Percentiles rank a stretch among this genome's conserved stretches.
These are phyloP conservation scores for Leptopilina drosophilae DNA, from an alignment of 2,888 invertebrate genomes.

Conservation along the genomic window DNA sequence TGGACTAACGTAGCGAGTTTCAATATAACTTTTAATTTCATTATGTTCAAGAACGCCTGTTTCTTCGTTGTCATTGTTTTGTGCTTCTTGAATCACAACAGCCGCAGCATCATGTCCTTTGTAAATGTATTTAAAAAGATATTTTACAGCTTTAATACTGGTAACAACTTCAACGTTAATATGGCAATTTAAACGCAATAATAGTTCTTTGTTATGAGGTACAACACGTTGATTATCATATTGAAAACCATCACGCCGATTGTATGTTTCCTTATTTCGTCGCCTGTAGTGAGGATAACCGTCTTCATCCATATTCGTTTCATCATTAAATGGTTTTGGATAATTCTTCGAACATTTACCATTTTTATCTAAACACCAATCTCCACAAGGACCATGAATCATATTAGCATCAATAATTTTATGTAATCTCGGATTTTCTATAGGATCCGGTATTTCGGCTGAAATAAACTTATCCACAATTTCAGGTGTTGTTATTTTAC, in stretches of 20 bases:
- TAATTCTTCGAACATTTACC: constrained; percentile 4
- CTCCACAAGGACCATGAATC: constrained; percentile 67
- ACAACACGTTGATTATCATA: too few relatives aligned
- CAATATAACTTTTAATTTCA: constrained; percentile 18
- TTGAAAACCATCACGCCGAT: too few relatives aligned
- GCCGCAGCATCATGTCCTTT: too few relatives aligned
- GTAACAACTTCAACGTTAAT: too few relatives aligned
- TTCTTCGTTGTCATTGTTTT: constrained; percentile 6
- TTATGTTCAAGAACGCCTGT: constrained; percentile 7
- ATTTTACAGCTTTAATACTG: too few relatives aligned
- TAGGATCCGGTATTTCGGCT: constrained; percentile 58
- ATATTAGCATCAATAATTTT: not conserved
- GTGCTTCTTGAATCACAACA: not conserved
- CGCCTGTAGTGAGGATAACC: too few relatives aligned
- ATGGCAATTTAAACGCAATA: too few relatives aligned
- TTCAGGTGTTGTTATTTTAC: constrained; percentile 42
- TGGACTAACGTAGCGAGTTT: constrained; percentile 13
- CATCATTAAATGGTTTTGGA: not conserved
- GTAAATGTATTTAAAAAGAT: not conserved
- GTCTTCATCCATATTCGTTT: too few relatives aligned
- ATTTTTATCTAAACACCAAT: constrained; percentile 52
- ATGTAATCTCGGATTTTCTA: not conserved
- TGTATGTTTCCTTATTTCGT: too few relatives aligned
- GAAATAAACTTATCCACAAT: constrained; percentile 51
- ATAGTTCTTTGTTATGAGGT: too few relatives aligned